Evolutionary conservation across 2,888 invertebrate species (phyloP).

Genomic region (Oligia latruncula): DNA sequence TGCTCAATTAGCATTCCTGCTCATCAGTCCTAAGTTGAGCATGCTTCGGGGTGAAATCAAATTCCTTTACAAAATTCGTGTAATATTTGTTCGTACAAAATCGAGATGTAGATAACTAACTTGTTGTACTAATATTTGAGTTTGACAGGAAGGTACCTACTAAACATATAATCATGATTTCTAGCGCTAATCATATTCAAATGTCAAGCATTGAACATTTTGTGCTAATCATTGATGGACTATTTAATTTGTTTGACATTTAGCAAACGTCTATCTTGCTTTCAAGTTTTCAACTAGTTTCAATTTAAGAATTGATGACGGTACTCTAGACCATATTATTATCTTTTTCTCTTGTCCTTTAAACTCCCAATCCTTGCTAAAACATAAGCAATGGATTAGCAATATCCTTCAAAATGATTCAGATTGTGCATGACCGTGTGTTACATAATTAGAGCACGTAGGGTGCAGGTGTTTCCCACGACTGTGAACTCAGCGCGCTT

Average conservation of each 20-base stretch:
- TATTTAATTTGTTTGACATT: background rate
- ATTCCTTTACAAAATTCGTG: slow-evolving; percentile 38
- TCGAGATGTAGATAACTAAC: background rate
- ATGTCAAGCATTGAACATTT: background rate
- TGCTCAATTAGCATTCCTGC: slow-evolving; percentile 57
- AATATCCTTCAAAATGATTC: no score
- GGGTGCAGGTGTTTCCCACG: no score
- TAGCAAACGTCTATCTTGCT: background rate
- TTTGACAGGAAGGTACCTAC: no score
- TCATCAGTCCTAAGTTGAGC: slow-evolving; percentile 33
- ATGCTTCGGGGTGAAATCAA: slow-evolving; percentile 35
- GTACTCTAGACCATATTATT: no score
- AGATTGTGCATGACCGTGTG: no score
- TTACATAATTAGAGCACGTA: no score
- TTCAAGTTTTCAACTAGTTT: background rate
- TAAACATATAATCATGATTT: background rate
- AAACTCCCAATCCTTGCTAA: no score
- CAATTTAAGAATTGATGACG: background rate
- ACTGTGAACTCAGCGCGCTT: background rate
- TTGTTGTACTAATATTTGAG: slow-evolving; percentile 6
- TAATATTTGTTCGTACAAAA: slow-evolving; percentile 15
- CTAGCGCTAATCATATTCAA: background rate
- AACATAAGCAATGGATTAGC: no score
- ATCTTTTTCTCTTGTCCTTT: no score
- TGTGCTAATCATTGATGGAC: background rate